A percentile compares a stretch with the other conserved stretches of the same genome.
phyloP scores from a whole-genome alignment of 2,888 invertebrate genomes.

The Hyles lineata region DNA sequence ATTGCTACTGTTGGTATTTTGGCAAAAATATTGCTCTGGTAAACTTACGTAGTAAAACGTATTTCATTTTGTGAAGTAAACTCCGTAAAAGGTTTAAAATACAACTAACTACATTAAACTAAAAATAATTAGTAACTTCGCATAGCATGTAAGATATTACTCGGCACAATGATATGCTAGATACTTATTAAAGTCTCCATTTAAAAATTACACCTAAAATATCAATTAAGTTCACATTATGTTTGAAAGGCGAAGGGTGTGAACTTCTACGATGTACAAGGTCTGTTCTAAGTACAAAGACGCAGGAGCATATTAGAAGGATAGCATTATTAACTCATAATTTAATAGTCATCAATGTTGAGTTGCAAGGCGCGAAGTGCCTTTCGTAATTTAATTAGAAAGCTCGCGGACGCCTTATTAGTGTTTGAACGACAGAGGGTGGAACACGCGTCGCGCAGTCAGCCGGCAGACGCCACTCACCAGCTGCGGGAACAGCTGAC shows the following conservation, averaged over 20 bases:
- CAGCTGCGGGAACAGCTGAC: conserved; percentile 74
- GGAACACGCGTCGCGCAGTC: conserved; percentile 34
- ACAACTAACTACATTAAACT: background rate
- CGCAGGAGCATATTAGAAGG: background rate
- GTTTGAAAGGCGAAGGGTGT: background rate
- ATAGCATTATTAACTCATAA: conserved; percentile 20
- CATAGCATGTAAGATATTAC: too few species aligned
- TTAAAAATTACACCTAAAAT: background rate
- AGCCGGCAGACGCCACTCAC: conserved; percentile 38
- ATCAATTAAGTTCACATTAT: background rate
- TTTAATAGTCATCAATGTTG: conserved; percentile 34
- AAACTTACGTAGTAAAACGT: too few species aligned
- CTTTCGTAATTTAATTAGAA: conserved; percentile 58
- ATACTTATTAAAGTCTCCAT: too few species aligned
- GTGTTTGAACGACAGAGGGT: conserved; percentile 40
- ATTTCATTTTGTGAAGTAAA: background rate
- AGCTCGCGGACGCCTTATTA: conserved; percentile 67
- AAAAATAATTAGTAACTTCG: too few species aligned
- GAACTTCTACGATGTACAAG: background rate
- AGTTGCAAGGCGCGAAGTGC: conserved; percentile 44
- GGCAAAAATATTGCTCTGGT: background rate
- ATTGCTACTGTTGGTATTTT: background rate
- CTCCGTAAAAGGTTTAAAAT: background rate
- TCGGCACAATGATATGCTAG: too few species aligned
- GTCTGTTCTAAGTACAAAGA: background rate